Percentiles rank a stretch among this genome's conserved stretches.
phyloP scores from a whole-genome alignment of 2,113 vertebrate species.

The Choloepus hoffmanni region DNA sequence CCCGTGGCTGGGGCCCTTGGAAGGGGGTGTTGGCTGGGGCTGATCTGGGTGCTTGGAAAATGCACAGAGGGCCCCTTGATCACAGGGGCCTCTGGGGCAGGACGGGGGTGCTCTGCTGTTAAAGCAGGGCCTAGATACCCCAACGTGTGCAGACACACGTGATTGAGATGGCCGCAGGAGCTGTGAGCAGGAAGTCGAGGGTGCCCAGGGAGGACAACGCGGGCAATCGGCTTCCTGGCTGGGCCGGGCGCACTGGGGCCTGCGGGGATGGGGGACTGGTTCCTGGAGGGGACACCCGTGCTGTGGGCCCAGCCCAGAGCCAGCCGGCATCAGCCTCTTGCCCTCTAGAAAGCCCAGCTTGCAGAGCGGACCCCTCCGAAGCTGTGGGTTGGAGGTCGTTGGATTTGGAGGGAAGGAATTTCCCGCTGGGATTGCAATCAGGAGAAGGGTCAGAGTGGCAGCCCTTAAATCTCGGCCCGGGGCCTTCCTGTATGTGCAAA shows the following conservation, averaged over 20 bases:
- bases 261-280: background rate
- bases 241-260: background rate
- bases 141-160: constrained; percentile 82
- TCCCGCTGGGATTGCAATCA: background rate
- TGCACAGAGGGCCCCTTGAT: constrained; percentile 80
- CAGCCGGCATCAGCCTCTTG: too few species aligned
- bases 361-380: fast-evolving
- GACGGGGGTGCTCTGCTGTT: constrained; percentile 73
- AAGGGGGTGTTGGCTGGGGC: background rate
- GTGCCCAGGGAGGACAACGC: constrained; percentile 69
- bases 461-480: too few species aligned
- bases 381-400: too few species aligned
- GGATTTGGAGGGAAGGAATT: background rate
- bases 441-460: background rate
- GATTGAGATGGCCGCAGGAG: constrained; percentile 76
- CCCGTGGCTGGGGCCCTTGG: fast-evolving
- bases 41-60: background rate
- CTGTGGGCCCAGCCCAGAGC: background rate
- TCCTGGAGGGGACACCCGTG: background rate
- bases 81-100: constrained; percentile 11
- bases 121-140: constrained; percentile 85
- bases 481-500: fast-evolving
- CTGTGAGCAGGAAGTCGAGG: constrained; percentile 50
- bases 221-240: constrained; percentile 68
- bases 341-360: fast-evolving